Evolutionary conservation across 2,797 vertebrate genomes (phyloP).

Genomic region (Pangasius larnaudii): DNA sequence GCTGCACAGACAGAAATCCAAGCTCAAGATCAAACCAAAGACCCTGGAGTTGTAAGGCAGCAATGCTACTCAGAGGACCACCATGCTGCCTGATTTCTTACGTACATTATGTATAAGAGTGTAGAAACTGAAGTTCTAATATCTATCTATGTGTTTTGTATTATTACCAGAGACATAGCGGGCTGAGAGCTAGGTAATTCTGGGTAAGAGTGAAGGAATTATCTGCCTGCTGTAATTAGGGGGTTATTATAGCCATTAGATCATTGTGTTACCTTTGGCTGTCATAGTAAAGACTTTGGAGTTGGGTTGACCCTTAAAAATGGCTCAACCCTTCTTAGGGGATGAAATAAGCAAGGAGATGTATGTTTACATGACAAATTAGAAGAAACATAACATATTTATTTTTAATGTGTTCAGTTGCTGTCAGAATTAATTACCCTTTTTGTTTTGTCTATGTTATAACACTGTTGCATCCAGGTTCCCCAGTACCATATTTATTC

Average conservation of each 20-base stretch:
- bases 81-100: background rate
- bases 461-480: background rate
- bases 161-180: background rate
- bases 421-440: background rate
- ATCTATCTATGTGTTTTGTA: background rate
- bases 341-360: background rate
- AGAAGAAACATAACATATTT: background rate
- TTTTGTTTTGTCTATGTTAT: background rate
- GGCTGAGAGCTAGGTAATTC: background rate
- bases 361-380: background rate
- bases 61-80: background rate
- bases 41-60: background rate
- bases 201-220: background rate
- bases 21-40: background rate
- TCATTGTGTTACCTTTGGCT: background rate
- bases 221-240: background rate
- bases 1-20: background rate
- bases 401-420: background rate
- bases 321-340: background rate
- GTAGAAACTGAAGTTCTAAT: background rate
- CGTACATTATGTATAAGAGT: background rate
- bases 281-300: background rate
- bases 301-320: slow-evolving; percentile 4
- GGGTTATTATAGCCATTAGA: background rate
- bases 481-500: background rate